A percentile compares a stretch with the other conserved stretches of the same genome.
These are phyloP conservation scores for Actenoides lindsayi DNA, from an alignment of 2,113 vertebrate genomes.

Conservation along the genomic window DNA sequence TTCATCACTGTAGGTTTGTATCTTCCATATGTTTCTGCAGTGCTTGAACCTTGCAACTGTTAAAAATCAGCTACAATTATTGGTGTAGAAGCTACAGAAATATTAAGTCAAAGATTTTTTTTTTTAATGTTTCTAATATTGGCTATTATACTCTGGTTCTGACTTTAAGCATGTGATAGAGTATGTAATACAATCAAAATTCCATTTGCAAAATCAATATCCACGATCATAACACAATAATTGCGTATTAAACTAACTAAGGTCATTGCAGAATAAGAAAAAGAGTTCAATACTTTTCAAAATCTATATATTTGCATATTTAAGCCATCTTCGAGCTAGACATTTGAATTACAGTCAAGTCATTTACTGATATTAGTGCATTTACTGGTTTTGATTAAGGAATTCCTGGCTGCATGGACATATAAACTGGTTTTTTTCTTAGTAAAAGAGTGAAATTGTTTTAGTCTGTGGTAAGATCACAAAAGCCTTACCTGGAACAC, in stretches of 20 bases:
- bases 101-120: neutral
- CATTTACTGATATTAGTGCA: neutral
- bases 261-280: neutral
- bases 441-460: neutral
- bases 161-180: neutral
- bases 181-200: neutral
- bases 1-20: neutral
- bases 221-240: neutral
- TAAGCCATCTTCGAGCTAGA: neutral
- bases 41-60: neutral
- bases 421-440: neutral
- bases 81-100: neutral
- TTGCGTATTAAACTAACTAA: neutral
- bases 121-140: neutral
- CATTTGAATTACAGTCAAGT: neutral
- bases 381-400: neutral
- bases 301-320: neutral
- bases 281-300: neutral
- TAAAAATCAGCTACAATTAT: neutral
- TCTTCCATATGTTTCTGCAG: neutral
- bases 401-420: neutral
- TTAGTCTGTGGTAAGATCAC: neutral
- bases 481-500: neutral
- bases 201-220: neutral
- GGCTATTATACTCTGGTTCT: neutral